phyloP scores from a whole-genome alignment of 2,113 vertebrate genomes.

The Percina caprodes region DNA sequence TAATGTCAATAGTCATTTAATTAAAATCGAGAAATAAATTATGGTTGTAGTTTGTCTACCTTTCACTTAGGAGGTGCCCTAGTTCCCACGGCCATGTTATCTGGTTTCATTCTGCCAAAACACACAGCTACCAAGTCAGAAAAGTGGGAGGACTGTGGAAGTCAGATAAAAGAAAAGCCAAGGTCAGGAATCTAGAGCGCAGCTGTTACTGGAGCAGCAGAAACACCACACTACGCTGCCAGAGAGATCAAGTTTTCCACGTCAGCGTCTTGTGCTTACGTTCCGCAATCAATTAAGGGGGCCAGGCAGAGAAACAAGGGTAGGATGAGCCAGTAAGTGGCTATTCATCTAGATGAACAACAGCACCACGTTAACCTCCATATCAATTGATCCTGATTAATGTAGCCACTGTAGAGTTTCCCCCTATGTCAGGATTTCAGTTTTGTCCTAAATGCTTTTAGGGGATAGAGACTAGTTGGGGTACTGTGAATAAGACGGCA shows the following conservation, averaged over 20 bases:
- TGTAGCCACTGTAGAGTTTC: constrained; percentile 6
- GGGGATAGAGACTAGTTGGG: not conserved
- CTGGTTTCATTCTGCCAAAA: constrained; percentile 29
- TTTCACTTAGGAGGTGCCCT: too few relatives aligned
- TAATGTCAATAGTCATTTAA: too few relatives aligned
- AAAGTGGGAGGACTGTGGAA: constrained; percentile 27
- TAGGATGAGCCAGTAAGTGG: not conserved
- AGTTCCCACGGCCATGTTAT: too few relatives aligned
- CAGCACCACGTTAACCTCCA: not conserved
- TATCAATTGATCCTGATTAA: constrained; percentile 40
- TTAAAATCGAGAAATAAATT: too few relatives aligned
- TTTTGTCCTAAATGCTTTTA: constrained; percentile 10
- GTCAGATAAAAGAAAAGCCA: constrained; percentile 40
- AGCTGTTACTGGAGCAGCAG: constrained; percentile 16
- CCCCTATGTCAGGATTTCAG: not conserved
- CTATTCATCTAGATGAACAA: constrained; percentile 37
- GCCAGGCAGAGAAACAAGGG: constrained; percentile 6
- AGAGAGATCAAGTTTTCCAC: constrained; percentile 17
- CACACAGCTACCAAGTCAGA: constrained; percentile 6
- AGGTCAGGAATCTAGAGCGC: constrained; percentile 50
- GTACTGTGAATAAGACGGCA: constrained; percentile 2
- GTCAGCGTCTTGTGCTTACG: constrained; percentile 15
- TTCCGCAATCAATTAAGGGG: constrained; percentile 28
- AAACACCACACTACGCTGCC: constrained; percentile 16
- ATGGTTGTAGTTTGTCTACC: too few relatives aligned